These are phyloP conservation scores for Labeo calbasu DNA, from an alignment of 2,797 vertebrate genomes.

Conservation along the genomic window DNA sequence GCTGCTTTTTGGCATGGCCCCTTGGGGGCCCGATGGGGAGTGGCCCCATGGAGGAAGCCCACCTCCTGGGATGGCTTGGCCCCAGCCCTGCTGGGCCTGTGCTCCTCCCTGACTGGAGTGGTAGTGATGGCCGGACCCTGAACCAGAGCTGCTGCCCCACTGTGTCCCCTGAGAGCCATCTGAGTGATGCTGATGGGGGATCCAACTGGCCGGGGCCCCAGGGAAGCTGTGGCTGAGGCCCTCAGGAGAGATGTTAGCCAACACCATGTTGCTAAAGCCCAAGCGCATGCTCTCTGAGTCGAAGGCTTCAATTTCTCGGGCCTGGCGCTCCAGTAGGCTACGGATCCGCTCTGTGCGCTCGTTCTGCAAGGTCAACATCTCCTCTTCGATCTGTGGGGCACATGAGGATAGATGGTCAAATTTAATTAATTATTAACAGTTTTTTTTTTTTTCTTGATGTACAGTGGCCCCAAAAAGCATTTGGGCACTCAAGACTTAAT, in stretches of 20 bases:
- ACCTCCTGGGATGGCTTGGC: constrained; percentile 88
- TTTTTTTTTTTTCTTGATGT: not conserved
- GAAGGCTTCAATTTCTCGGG: constrained; percentile 96
- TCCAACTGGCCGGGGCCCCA: constrained; percentile 90
- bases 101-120: constrained; percentile 89
- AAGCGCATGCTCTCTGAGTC: constrained; percentile 99
- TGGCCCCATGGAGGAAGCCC: constrained; percentile 91
- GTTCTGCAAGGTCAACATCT: constrained; percentile 95
- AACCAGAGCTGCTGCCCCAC: constrained; percentile 81
- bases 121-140: constrained; percentile 74
- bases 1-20: constrained; percentile 87
- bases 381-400: constrained; percentile 91
- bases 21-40: constrained; percentile 81
- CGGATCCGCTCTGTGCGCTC: constrained; percentile 94
- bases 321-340: constrained; percentile 95
- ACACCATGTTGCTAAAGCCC: constrained; percentile 99
- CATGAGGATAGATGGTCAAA: constrained; percentile 12
- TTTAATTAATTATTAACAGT: not conserved
- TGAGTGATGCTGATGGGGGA: constrained; percentile 84
- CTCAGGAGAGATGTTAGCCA: constrained; percentile 96
- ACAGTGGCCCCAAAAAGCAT: not conserved
- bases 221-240: constrained; percentile 96
- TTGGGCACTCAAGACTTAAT: not conserved
- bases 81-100: constrained; percentile 91
- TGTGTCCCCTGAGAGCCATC: constrained; percentile 86